phyloP scores from a whole-genome alignment of 2,113 vertebrate genomes.

The Protomyctophum bolini region DNA sequence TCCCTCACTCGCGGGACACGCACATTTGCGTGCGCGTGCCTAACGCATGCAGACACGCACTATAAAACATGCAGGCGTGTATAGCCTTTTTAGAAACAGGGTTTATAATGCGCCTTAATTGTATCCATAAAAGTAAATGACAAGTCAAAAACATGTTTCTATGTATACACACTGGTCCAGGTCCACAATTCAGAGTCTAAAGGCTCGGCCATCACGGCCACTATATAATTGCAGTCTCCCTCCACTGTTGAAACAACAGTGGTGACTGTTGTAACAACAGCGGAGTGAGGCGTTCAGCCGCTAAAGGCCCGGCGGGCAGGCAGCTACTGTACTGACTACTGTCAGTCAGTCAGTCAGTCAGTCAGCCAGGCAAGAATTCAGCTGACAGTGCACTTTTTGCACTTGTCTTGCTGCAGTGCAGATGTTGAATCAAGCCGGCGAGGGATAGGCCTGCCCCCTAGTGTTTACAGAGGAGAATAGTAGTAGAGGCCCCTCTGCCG shows the following conservation, averaged over 20 bases:
- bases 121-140: no score
- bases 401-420: slow-evolving; percentile 17
- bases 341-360: background rate
- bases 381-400: slow-evolving; percentile 21
- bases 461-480: slow-evolving; percentile 10
- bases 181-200: no score
- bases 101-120: no score
- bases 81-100: no score
- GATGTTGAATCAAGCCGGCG: background rate
- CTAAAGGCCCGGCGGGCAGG: no score
- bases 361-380: background rate
- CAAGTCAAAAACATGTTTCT: no score
- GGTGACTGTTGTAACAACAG: background rate
- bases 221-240: background rate
- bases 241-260: background rate
- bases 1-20: no score
- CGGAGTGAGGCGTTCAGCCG: background rate
- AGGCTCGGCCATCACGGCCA: background rate
- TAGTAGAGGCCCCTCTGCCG: no score
- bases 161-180: no score
- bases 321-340: background rate
- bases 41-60: no score
- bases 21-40: no score
- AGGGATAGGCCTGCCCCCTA: slow-evolving; percentile 18
- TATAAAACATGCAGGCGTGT: no score